Conservation (phyloP, 2,113 vertebrate species). For the Channa argus region DNA sequence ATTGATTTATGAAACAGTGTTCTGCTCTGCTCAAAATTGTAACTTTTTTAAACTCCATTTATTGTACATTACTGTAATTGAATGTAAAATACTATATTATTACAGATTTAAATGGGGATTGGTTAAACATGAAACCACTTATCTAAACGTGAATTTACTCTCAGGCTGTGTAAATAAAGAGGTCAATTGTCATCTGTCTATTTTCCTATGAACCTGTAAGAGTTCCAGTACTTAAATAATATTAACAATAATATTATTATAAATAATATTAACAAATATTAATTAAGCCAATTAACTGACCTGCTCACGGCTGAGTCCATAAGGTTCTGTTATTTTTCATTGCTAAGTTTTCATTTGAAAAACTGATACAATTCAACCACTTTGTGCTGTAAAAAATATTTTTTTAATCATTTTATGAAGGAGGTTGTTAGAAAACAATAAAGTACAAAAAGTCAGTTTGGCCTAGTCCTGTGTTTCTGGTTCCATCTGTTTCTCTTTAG, state of each 20-base stretch:
- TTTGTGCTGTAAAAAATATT: conserved; percentile 13
- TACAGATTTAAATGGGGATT: conserved; percentile 33
- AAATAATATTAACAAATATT: no score
- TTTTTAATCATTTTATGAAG: conserved; percentile 31
- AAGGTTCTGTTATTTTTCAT: background rate
- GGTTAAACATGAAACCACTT: conserved; percentile 27
- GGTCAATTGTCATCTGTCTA: conserved; percentile 13
- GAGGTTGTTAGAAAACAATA: conserved; percentile 32
- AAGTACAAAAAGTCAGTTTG: conserved; percentile 17
- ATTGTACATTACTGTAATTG: conserved; percentile 51
- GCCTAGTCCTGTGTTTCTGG: conserved; percentile 23
- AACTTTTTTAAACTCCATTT: conserved; percentile 34
- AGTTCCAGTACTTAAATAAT: background rate
- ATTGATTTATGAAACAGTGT: conserved; percentile 42
- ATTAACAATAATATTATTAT: no score
- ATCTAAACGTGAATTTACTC: conserved; percentile 47
- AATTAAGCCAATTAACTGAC: no score
- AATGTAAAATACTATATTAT: conserved; percentile 71
- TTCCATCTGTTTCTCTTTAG: conserved; percentile 37
- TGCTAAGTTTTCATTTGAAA: conserved; percentile 15
- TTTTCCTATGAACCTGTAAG: conserved; percentile 11
- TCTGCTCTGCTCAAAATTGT: conserved; percentile 23
- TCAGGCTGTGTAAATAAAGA: conserved; percentile 66
- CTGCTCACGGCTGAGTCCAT: no score
- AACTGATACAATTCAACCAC: conserved; percentile 10